A percentile compares a stretch with the other conserved stretches of the same genome.
phyloP scores from a whole-genome alignment of 1,140 invertebrate species.

The Orussus abietinus region DNA sequence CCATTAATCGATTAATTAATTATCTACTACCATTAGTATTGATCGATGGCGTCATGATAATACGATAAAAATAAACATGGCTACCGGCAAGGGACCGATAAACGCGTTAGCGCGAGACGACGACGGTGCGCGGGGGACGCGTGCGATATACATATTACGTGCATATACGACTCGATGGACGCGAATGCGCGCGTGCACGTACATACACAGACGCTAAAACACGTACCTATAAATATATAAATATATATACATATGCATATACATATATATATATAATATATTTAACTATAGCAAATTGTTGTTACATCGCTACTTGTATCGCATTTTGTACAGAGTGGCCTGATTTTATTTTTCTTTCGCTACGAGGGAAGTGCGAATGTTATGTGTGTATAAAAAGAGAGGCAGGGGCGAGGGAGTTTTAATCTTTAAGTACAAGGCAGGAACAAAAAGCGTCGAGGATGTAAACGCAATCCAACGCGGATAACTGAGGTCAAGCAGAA shows the following conservation, averaged over 20 bases:
- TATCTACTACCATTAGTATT: constrained; percentile 2
- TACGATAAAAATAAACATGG: too few species aligned
- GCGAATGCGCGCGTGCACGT: constrained; percentile 25
- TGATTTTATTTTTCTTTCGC: constrained; percentile 46
- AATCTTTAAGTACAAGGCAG: too few species aligned
- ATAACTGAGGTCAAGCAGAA: too few species aligned
- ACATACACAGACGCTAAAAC: constrained; percentile 19
- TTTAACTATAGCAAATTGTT: constrained; percentile 52
- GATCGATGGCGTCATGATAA: too few species aligned
- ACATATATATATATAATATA: constrained; percentile 33
- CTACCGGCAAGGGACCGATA: too few species aligned
- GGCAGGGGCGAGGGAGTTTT: too few species aligned
- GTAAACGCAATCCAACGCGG: too few species aligned
- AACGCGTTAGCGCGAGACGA: too few species aligned
- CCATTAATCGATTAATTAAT: constrained; percentile 1
- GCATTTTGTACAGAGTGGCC: constrained; percentile 53
- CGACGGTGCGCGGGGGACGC: too few species aligned
- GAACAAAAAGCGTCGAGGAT: too few species aligned
- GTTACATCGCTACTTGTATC: constrained; percentile 52
- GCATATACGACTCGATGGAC: constrained; percentile 24
- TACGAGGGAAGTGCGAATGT: too few species aligned
- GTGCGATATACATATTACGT: constrained; percentile 34
- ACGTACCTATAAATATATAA: constrained; percentile 17
- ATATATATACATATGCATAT: constrained; percentile 20
- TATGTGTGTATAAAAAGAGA: too few species aligned